These are phyloP conservation scores for Lytechinus pictus DNA, from an alignment of 35 echinoderm and acorn worm genomes.

Conservation along the genomic window DNA sequence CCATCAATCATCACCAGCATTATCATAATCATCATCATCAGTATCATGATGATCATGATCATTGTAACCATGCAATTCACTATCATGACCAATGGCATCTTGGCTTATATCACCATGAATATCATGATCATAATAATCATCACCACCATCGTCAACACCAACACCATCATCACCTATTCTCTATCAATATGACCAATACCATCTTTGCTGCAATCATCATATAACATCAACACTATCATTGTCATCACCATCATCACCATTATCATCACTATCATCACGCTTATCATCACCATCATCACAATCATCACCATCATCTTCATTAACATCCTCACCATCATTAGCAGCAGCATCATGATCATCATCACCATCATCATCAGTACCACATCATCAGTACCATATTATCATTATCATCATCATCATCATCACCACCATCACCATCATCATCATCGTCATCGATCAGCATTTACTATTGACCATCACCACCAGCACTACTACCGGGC, in stretches of 20 bases:
- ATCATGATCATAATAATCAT: not conserved
- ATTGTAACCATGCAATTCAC: no score
- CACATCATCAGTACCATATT: no score
- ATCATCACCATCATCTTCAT: not conserved
- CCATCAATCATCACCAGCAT: no score
- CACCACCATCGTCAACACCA: constrained; percentile 4
- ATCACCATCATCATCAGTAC: constrained; percentile 20
- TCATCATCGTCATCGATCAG: not conserved
- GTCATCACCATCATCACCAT: not conserved
- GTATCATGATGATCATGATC: no score
- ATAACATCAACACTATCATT: not conserved
- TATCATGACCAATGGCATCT: no score
- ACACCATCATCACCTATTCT: constrained; percentile 2
- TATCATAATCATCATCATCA: no score
- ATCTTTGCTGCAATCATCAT: not conserved
- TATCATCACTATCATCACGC: not conserved
- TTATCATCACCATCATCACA: constrained; percentile 1
- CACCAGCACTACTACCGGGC: not conserved
- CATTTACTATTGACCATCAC: not conserved
- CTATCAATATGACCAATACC: not conserved
- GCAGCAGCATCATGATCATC: not conserved
- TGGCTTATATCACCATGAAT: not conserved
- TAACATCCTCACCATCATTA: not conserved
- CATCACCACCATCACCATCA: not conserved
- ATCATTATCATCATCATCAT: not conserved